Evolutionary conservation across 2,888 invertebrate genomes (phyloP), one percentile per base, ranked within the genome.

Genomic region (Sarcophaga variegata): DNA sequence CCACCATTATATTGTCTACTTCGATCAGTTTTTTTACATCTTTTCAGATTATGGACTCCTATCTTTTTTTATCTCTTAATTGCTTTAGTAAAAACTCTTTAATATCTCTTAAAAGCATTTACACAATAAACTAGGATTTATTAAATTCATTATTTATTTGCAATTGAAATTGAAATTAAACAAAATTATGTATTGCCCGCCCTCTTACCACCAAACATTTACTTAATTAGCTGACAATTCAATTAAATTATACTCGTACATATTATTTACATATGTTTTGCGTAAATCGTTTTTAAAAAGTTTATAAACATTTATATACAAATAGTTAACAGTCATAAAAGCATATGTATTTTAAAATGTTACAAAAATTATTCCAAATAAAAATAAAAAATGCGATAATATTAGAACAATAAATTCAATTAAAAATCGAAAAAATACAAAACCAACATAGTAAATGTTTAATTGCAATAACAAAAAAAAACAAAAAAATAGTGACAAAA

Each of bases 271-370:
- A 2, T 37, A 10, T 37, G 10, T 37, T 37, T 83, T 74, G 72
- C 78, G 45, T 63, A 69, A 75, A 79, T 72, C 70, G 47, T 59
- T 83, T 83, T 83, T 69, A 79, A 79, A 47, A 49, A 14, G 49
- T 49, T 54, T 72, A 67, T 17, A n/a, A 45, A 17, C n/a, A 37
- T 20, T 64, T 45, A 59, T 47, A 74, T 4, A 75, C 69, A 70
- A 72, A 84, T 76, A 84, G 84, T 84, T 84, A 84, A 84, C 84
- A 84, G 70, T 62, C 64, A 37, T 63, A 67, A 45, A 83, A 83
- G 45, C 60, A 66, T 72, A 79, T 60, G 47, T 20, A 67, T 4
- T 20, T 45, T 8, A 37, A 62, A 79, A 75, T 45, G 75, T 64
- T 75, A 84, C 27, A 80, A 64, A 59, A 84, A 84, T 76, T 75